A percentile compares a stretch with the other conserved stretches of the same genome.
Evolutionary conservation across 37 sponge, comb jelly and placozoan species (phyloP).

Genomic region (Halisarca cf. caerulea): DNA sequence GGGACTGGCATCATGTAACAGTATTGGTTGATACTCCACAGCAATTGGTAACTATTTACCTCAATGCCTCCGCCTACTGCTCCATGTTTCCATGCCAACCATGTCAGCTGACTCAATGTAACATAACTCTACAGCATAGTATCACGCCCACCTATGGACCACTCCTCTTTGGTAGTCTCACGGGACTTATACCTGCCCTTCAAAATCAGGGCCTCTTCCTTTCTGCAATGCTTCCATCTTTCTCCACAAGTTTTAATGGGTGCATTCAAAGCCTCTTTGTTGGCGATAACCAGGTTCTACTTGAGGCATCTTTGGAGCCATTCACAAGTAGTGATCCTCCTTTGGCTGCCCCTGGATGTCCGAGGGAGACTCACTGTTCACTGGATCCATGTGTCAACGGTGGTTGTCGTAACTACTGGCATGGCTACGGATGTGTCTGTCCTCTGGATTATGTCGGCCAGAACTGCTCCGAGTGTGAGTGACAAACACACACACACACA

Average conservation of each 20-base stretch:
- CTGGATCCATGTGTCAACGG: conserved; percentile 21
- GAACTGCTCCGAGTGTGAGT: conserved; percentile 32
- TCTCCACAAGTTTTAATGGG: neutral
- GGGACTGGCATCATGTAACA: conserved; percentile 20
- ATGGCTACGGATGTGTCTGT: conserved; percentile 8
- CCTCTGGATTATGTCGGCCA: conserved; percentile 16
- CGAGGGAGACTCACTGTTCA: neutral
- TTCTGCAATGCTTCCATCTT: neutral
- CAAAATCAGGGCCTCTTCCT: conserved; percentile 16
- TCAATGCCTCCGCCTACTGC: neutral
- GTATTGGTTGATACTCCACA: neutral
- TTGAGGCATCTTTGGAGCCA: neutral
- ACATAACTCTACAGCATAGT: neutral
- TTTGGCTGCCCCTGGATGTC: neutral
- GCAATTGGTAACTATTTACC: neutral
- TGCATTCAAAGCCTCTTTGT: neutral
- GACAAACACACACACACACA: no score
- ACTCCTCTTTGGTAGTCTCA: conserved; percentile 26
- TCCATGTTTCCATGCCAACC: neutral
- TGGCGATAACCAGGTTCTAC: neutral
- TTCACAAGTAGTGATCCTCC: conserved; percentile 1
- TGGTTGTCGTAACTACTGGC: neutral
- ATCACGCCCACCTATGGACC: conserved; percentile 9
- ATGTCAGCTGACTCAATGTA: neutral
- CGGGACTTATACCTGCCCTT: neutral